Evolutionary conservation across 2,797 vertebrate species (phyloP).

Genomic region (Cyprinella venusta): DNA sequence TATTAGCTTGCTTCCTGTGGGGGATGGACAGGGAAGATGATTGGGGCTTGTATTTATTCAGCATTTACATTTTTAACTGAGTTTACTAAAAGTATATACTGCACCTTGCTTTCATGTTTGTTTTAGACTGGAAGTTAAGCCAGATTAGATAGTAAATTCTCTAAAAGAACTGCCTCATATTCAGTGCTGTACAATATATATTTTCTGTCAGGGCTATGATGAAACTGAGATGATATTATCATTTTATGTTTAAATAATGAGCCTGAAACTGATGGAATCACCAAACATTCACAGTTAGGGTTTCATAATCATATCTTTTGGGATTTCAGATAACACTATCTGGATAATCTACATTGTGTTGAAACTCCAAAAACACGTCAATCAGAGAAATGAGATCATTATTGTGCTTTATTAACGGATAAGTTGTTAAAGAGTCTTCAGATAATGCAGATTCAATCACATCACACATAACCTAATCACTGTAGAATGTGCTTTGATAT

Average conservation of each 20-base stretch:
- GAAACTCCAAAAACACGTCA: neutral
- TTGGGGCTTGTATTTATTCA: neutral
- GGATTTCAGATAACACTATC: neutral
- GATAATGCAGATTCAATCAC: slow-evolving; percentile 3
- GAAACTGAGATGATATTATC: neutral
- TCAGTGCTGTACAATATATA: neutral
- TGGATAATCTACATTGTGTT: neutral
- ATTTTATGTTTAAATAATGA: neutral
- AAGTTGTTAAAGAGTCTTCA: neutral
- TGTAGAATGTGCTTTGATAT: neutral
- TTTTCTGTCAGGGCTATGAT: neutral
- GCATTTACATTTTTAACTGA: neutral
- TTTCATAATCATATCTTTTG: neutral
- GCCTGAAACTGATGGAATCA: neutral
- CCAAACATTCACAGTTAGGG: neutral
- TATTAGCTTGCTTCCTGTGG: slow-evolving; percentile 57
- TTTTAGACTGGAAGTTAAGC: neutral
- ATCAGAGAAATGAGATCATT: neutral
- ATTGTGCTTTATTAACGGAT: neutral
- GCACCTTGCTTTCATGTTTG: neutral
- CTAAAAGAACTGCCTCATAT: neutral
- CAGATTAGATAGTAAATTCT: slow-evolving; percentile 1
- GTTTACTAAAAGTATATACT: neutral
- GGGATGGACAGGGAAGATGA: slow-evolving; percentile 22
- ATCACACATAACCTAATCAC: slow-evolving; percentile 18